Evolutionary conservation across 2,113 vertebrate genomes (phyloP).

Genomic region (Oryzias javanicus): DNA sequence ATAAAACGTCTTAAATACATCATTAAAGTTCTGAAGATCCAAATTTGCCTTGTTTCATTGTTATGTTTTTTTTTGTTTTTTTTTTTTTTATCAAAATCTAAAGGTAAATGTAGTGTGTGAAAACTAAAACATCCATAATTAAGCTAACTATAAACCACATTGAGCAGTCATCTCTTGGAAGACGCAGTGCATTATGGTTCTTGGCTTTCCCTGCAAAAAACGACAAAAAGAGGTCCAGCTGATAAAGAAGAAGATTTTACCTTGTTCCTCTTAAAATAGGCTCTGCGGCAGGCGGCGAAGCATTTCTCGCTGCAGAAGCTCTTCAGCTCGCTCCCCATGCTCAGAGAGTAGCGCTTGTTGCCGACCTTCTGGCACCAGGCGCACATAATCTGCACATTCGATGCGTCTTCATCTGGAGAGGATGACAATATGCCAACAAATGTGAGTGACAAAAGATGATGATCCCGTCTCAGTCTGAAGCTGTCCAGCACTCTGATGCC

Average conservation of each 20-base stretch:
- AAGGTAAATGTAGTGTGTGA: too few relatives aligned
- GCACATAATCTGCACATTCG: slow-evolving; percentile 99
- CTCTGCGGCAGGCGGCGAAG: slow-evolving; percentile 97
- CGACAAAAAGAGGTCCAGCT: neutral
- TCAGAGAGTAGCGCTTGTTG: slow-evolving; percentile 97
- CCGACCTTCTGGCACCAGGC: slow-evolving; percentile 99
- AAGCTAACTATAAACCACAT: too few relatives aligned
- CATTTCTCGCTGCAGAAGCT: slow-evolving; percentile 99
- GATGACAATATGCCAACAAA: neutral
- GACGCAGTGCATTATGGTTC: too few relatives aligned
- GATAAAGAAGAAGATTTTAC: slow-evolving; percentile 71
- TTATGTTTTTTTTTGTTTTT: too few relatives aligned
- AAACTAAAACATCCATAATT: too few relatives aligned
- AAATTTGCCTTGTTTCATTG: too few relatives aligned
- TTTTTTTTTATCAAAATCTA: too few relatives aligned
- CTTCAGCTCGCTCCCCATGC: slow-evolving; percentile 99
- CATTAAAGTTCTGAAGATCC: too few relatives aligned
- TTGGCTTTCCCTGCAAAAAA: too few relatives aligned
- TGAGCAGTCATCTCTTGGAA: too few relatives aligned
- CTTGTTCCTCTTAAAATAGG: slow-evolving; percentile 99
- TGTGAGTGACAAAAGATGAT: neutral
- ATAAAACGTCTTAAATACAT: too few relatives aligned
- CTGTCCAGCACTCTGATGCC: neutral
- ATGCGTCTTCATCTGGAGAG: slow-evolving; percentile 92
- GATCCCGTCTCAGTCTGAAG: neutral